These are phyloP conservation scores for Syngnathoides biaculeatus DNA, from an alignment of 2,113 vertebrate genomes.

Conservation along the genomic window DNA sequence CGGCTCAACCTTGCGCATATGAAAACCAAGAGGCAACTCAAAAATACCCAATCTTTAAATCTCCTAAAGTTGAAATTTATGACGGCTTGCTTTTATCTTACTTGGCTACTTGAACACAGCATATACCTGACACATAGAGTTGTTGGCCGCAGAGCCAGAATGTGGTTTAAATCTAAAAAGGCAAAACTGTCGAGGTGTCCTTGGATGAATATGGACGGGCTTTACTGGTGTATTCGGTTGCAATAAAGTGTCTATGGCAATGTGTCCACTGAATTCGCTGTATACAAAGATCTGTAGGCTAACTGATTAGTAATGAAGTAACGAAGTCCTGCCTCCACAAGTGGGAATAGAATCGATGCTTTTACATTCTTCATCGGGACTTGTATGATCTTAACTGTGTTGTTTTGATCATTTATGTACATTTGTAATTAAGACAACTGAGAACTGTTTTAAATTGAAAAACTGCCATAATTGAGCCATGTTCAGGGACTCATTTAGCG, in stretches of 20 bases:
- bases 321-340: not conserved
- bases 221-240: not conserved
- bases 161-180: not conserved
- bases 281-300: not conserved
- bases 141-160: not conserved
- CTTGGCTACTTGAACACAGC: constrained; percentile 10
- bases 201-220: not conserved
- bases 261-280: not conserved
- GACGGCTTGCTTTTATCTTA: constrained; percentile 16
- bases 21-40: constrained; percentile 11
- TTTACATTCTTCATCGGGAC: no score
- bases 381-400: no score
- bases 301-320: not conserved
- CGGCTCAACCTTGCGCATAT: constrained; percentile 20
- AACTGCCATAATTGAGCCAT: no score
- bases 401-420: no score
- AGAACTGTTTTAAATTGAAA: no score
- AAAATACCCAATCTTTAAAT: constrained; percentile 29
- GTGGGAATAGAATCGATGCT: not conserved
- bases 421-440: no score
- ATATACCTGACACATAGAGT: not conserved
- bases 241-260: not conserved
- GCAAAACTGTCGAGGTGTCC: not conserved
- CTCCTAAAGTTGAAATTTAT: constrained; percentile 26
- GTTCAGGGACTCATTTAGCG: no score